Conservation (phyloP, 2,797 vertebrate species). For the Rhinophrynus dorsalis region DNA sequence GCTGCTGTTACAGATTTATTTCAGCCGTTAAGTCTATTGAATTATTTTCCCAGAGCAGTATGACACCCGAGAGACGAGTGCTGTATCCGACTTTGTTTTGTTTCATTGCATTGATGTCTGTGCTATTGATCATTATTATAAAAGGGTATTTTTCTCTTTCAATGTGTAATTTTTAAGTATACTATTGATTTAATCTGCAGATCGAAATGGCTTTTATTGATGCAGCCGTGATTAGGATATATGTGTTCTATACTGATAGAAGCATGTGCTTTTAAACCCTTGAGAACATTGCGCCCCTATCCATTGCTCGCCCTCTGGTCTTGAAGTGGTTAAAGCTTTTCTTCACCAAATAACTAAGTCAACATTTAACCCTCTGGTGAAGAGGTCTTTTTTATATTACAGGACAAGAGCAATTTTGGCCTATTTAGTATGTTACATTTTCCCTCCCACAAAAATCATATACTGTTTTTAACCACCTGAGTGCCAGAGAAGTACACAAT, state of each 20-base stretch:
- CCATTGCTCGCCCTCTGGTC: too few relatives aligned
- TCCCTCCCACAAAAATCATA: too few relatives aligned
- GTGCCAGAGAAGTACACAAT: too few relatives aligned
- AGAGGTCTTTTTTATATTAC: too few relatives aligned
- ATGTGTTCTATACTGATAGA: neutral
- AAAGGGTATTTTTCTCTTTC: neutral
- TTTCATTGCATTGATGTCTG: neutral
- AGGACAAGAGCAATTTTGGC: too few relatives aligned
- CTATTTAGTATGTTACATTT: too few relatives aligned
- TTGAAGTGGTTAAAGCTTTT: too few relatives aligned
- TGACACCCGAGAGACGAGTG: neutral
- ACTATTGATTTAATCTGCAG: neutral
- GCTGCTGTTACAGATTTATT: neutral
- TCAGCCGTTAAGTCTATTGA: neutral
- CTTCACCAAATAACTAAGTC: too few relatives aligned
- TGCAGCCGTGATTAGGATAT: neutral
- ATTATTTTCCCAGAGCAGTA: neutral
- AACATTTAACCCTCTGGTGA: too few relatives aligned
- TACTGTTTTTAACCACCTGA: too few relatives aligned
- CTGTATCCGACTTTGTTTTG: neutral
- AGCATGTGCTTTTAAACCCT: too few relatives aligned
- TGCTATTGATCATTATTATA: neutral
- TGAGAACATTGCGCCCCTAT: too few relatives aligned
- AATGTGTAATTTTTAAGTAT: neutral
- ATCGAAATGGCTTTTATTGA: neutral